phyloP scores from a whole-genome alignment of 2,888 invertebrate genomes.

The Aquatica leii region DNA sequence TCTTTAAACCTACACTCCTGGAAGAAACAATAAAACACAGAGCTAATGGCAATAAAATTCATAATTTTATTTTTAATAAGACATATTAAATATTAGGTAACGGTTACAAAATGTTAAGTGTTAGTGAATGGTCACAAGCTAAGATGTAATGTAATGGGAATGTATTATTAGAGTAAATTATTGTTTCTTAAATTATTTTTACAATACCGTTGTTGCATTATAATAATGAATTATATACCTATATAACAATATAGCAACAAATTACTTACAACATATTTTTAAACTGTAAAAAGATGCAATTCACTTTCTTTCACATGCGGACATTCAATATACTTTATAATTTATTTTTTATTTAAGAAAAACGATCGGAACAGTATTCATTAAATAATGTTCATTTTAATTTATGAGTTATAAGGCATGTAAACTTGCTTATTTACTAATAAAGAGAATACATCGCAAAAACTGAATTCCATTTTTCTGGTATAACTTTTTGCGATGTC shows the following conservation, averaged over 20 bases:
- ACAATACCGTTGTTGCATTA: constrained; percentile 43
- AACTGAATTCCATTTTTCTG: background rate
- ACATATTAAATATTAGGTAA: constrained; percentile 49
- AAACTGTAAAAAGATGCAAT: constrained; percentile 31
- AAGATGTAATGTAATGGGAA: constrained; percentile 39
- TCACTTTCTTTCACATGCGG: constrained; percentile 22
- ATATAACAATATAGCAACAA: constrained; percentile 59
- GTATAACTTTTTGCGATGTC: no score
- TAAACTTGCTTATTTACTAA: constrained; percentile 16
- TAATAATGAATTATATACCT: constrained; percentile 49
- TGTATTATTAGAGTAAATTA: constrained; percentile 19
- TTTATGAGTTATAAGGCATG: constrained; percentile 19
- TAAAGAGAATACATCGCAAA: background rate
- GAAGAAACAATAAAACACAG: background rate
- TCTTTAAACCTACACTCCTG: no score
- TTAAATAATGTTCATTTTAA: background rate
- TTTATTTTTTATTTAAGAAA: constrained; percentile 10
- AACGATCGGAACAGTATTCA: constrained; percentile 10
- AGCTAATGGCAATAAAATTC: constrained; percentile 35
- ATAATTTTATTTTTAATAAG: constrained; percentile 47
- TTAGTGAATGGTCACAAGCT: constrained; percentile 44
- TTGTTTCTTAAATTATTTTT: constrained; percentile 27
- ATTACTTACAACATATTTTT: constrained; percentile 51
- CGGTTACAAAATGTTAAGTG: constrained; percentile 45
- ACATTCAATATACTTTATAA: constrained; percentile 12